Evolutionary conservation across 2,113 vertebrate genomes (phyloP), one percentile per base, ranked within the genome.

Genomic region (Xiphophorus maculatus): DNA sequence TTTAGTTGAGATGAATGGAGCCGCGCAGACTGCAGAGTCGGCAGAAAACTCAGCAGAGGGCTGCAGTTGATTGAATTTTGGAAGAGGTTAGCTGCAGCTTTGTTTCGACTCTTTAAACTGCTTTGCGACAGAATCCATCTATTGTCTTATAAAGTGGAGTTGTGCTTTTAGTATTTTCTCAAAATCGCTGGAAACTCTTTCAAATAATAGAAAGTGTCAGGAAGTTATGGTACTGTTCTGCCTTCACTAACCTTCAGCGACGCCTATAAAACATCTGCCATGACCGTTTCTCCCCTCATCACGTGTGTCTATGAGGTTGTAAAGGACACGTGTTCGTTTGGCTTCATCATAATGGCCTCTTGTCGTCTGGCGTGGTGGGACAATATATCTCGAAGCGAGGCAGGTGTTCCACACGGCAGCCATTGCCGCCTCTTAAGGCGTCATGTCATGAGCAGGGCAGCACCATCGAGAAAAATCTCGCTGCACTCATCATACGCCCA

Each of bases 391-490:
- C 48, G 13, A 63, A 65, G 67, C 67, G 82, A 79, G 77, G 75
- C 82, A 83, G 90, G 77, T 84, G 83, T 74, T 88, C 61, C 54
- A 72, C 1, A 6, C 69, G 14, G 79, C 71, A 77, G 69, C 77
- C 79, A 78, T 83, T 48, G 66, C 37, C 27, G 44, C 76, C 76
- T 86, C 63, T 82, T 77, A 67, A 77, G 72, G 62, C 60, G 81
- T 85, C 69, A 17, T 74, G 80, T 83, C 79, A 85, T 82, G 71
- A 67, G 63, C n/a, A 0, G 51, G 86, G 81, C 68, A 28, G 22
- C 25, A 70, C 33, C 51, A 37, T 65, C 2, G 28, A 32, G 63
- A 68, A 11, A 30, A 65, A 72, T 4, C 28, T 69, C 69, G 35
- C 63, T 35, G 29, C 30, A 1, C 75, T 81, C 82, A 69, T 71